Percentiles rank a stretch among this genome's conserved stretches.
phyloP scores from a whole-genome alignment of 2,797 vertebrate species.

The Sylvilagus floridanus region DNA sequence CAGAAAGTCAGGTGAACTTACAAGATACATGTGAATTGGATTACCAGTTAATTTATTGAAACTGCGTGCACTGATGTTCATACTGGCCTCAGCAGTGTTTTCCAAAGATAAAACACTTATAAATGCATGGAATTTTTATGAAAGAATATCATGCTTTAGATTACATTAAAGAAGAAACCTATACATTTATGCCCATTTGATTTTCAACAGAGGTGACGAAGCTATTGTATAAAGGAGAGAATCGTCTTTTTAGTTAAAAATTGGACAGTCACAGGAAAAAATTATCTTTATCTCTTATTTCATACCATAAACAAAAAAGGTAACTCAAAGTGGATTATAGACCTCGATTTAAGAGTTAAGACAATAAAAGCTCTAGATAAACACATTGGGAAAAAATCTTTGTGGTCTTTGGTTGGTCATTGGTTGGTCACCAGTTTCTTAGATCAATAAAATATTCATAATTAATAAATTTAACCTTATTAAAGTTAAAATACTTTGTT shows the following conservation, averaged over 20 bases:
- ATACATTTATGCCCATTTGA: background rate
- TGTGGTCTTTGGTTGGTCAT: background rate
- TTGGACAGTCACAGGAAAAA: background rate
- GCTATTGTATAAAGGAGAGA: background rate
- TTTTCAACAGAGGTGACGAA: background rate
- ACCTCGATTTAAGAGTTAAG: background rate
- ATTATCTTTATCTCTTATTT: background rate
- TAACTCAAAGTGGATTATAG: background rate
- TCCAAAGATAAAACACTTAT: background rate
- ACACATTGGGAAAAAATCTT: background rate
- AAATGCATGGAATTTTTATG: background rate
- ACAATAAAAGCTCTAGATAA: background rate
- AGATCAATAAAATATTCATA: background rate
- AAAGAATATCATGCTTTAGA: background rate
- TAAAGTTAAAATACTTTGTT: background rate
- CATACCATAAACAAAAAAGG: background rate
- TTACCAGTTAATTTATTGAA: constrained; percentile 20
- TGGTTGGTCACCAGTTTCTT: background rate
- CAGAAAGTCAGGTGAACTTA: background rate
- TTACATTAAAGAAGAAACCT: background rate
- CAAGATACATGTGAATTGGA: background rate
- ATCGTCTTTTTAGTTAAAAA: background rate
- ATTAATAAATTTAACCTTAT: background rate
- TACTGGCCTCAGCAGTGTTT: background rate
- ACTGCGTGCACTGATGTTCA: background rate